A percentile compares a stretch with the other conserved stretches of the same genome.
phyloP scores from a whole-genome alignment of 2,888 invertebrate species.

The Pegoplata infirma region DNA sequence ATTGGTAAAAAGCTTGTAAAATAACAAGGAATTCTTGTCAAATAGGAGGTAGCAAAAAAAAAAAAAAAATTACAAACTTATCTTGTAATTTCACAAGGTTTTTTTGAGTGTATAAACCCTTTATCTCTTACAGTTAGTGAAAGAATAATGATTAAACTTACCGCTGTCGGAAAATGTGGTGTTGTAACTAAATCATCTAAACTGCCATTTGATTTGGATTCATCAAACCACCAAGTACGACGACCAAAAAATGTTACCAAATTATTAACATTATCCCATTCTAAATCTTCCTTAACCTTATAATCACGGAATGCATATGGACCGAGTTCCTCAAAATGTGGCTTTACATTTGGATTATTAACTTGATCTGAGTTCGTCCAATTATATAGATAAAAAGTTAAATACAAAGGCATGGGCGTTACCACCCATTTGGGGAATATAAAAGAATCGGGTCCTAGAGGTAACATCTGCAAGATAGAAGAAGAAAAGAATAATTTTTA shows the following conservation, averaged over 20 bases:
- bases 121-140: too few species aligned
- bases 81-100: too few species aligned
- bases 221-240: conserved; percentile 85
- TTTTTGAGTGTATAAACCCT: too few species aligned
- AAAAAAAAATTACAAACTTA: too few species aligned
- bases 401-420: conserved; percentile 88
- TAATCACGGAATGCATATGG: conserved; percentile 82
- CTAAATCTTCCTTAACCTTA: conserved; percentile 77
- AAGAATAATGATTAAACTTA: too few species aligned
- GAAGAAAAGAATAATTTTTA: background rate
- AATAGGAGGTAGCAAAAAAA: too few species aligned
- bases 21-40: too few species aligned
- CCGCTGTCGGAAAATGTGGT: conserved; percentile 86
- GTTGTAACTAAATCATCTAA: conserved; percentile 84
- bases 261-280: conserved; percentile 82
- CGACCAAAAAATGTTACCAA: conserved; percentile 88
- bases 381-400: conserved; percentile 86
- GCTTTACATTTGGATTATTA: conserved; percentile 78
- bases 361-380: conserved; percentile 85
- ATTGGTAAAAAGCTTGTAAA: too few species aligned
- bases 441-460: conserved; percentile 81
- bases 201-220: conserved; percentile 83
- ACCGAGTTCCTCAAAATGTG: conserved; percentile 81
- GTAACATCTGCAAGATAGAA: conserved; percentile 80
- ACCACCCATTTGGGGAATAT: conserved; percentile 87